Evolutionary conservation across 2,888 invertebrate genomes (phyloP).

Genomic region (Rhabditoides inermis): DNA sequence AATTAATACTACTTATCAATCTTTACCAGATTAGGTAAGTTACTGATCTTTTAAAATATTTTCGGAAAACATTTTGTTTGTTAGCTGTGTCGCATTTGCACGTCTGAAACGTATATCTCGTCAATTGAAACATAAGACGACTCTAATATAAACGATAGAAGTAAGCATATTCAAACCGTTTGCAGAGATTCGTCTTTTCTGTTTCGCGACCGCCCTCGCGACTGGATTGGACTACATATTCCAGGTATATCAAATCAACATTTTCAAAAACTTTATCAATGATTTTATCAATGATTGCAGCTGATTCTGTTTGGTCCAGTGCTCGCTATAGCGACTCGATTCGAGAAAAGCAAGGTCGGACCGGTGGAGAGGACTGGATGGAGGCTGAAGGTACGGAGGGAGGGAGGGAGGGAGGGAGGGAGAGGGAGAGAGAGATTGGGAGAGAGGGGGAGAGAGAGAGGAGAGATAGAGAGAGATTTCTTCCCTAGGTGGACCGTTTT

Average conservation of each 20-base stretch:
- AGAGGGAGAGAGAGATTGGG: conserved; percentile 5
- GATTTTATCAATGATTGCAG: conserved; percentile 3
- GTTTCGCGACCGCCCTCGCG: conserved; percentile 48
- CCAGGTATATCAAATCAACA: conserved; percentile 6
- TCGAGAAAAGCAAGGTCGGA: conserved; percentile 17
- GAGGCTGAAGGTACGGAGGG: conserved; percentile 1
- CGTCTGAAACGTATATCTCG: too few species aligned
- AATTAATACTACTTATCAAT: too few species aligned
- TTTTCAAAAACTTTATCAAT: neutral
- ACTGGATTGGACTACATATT: conserved; percentile 44
- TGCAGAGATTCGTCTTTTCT: conserved; percentile 49
- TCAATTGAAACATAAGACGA: too few species aligned
- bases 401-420: conserved; percentile 6
- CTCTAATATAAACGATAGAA: too few species aligned
- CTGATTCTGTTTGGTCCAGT: conserved; percentile 47
- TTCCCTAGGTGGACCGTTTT: conserved; percentile 20
- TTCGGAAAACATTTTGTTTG: too few species aligned
- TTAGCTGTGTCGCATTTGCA: too few species aligned
- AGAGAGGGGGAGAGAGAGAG: conserved; percentile 4
- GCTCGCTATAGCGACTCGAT: conserved; percentile 38
- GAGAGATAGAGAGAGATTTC: conserved; percentile 2
- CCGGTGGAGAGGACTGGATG: conserved; percentile 6
- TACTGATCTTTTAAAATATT: too few species aligned
- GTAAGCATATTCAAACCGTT: too few species aligned
- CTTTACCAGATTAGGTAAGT: too few species aligned